These are phyloP conservation scores for Equus quagga DNA, from an alignment of 2,113 vertebrate species.

Conservation along the genomic window DNA sequence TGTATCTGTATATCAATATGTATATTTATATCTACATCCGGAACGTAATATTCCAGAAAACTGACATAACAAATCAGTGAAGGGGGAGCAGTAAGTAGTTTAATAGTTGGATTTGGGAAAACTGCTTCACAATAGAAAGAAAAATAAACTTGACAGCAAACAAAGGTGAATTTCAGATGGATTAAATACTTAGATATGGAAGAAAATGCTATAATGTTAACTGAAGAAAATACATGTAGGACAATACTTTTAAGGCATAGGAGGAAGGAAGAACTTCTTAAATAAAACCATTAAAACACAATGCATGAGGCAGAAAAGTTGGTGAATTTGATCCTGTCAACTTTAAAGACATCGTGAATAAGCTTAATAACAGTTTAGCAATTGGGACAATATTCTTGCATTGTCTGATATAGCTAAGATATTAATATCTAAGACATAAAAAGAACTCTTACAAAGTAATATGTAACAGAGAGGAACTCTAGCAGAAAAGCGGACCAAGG, in stretches of 20 bases:
- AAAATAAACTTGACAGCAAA: neutral
- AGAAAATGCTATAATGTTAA: neutral
- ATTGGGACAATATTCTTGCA: neutral
- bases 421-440: neutral
- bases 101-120: constrained; percentile 8
- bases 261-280: neutral
- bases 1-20: neutral
- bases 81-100: neutral
- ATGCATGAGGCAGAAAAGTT: neutral
- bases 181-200: neutral
- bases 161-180: neutral
- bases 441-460: neutral
- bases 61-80: neutral
- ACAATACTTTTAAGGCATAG: neutral
- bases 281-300: neutral
- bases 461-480: neutral
- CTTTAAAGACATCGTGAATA: neutral
- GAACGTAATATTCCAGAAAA: constrained; percentile 5
- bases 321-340: neutral
- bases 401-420: neutral
- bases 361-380: neutral
- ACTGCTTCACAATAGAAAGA: neutral
- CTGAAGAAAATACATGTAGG: neutral
- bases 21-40: neutral
- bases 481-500: neutral